Evolutionary conservation across 2,113 vertebrate species (phyloP), one percentile per base, ranked within the genome.

Genomic region (Baryphthengus martii): DNA sequence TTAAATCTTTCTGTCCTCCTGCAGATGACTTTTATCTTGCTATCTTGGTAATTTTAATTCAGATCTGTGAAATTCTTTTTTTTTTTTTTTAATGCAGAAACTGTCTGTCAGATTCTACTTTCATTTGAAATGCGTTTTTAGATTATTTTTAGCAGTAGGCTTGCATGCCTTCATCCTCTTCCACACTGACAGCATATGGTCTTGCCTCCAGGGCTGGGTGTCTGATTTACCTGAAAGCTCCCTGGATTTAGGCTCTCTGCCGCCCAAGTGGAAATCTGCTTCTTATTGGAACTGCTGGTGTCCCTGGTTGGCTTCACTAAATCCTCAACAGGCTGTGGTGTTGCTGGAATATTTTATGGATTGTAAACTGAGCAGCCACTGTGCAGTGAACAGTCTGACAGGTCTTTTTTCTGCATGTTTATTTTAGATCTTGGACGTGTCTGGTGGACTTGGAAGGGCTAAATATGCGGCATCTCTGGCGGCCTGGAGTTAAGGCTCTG

Each of bases 401-500:
- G 59, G 7, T 52, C 29, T 39, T 24, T 45, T 58, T n/a, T 25
- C 52, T n/a, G 11, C 3, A 0, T 89, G 25, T 96, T 68, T 35
- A 1, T 85, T 58, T n/a, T 88, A 99, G 98, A 45, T 98, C 98
- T 40, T 99, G 98, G 98, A 99, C 98, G 0, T 99, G 98, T 80
- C 97, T 99, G 63, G 98, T 99, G 92, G 98, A 99, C 73, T 95
- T 99, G 85, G 98, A 99, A 84, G 98, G 98, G 16, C 94, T 99
- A 28, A 99, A 98, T 78, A 99, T 99, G 98, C 82, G 98, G 58
- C 98, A 99, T 11, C 97, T 99, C 17, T 99, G 98, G 98, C 85
- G 98, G 59, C 98, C 98, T 1, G 98, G 98, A 7, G 98, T 99
- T n/a, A 98, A 98, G 95, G 98, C 98, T 6, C 93, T 99, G 58